Evolutionary conservation across 2,888 invertebrate species (phyloP), one percentile per base, ranked within the genome.

Genomic region (Idaea straminata): DNA sequence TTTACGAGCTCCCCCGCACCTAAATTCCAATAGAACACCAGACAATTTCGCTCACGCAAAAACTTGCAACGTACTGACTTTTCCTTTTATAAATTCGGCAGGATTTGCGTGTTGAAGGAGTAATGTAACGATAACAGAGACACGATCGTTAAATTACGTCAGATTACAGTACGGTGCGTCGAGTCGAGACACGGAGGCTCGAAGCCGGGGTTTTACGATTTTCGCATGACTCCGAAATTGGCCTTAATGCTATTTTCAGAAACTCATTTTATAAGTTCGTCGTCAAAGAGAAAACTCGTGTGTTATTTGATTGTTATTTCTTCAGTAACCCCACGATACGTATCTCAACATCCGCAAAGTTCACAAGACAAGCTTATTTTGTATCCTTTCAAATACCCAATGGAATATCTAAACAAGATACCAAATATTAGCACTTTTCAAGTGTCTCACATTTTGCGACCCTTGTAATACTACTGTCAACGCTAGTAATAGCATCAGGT

Each of bases 401-500:
- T 60, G 35, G 61, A 64, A 66, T 47, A 47, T 47, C 47, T 47
- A 47, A 47, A 47, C 47, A 47, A 47, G 47, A 84, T 83, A 47
- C 47, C 47, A 47, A 81, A 82, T 78, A 78, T 80, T 77, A 79
- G 77, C 76, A 79, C 83, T 82, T 81, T 82, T 83, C 77, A 76
- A 84, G 81, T 82, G 83, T 83, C 81, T 77, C 78, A 77, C 78
- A 78, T 84, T 84, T 81, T 77, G 79, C 78, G 79, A 82, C 84
- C 87, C 84, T 83, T 83, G 84, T 88, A 86, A 88, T 84, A 81
- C 84, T 81, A 85, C 84, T 87, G 88, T 89, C 89, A 87, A 83
- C 88, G 84, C 80, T 80, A 76, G 85, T 84, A 85, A 87, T 88
- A 86, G 87, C 84, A 83, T 85, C 92, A 91, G 91, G 91, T 91